phyloP scores from a whole-genome alignment of 2,113 vertebrate species.

The Cryptotis parvus region DNA sequence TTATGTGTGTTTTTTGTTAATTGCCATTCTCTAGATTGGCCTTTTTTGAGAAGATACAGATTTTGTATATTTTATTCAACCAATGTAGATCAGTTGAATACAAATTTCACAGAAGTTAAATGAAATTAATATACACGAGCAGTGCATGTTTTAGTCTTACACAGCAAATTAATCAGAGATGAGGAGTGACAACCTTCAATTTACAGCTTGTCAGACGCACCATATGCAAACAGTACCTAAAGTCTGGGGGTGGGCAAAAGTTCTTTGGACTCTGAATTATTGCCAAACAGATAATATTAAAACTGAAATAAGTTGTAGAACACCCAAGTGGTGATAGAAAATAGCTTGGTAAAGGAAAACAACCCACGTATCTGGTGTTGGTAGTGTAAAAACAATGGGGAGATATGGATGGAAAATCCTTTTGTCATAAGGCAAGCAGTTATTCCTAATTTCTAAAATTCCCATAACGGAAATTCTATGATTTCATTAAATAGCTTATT shows the following conservation, averaged over 20 bases:
- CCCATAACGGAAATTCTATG: not conserved
- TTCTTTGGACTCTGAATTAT: not conserved
- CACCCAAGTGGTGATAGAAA: not conserved
- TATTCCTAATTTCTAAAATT: not conserved
- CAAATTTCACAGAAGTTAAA: not conserved
- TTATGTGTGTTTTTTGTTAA: not conserved
- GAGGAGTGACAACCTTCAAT: no score
- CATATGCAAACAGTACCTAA: not conserved
- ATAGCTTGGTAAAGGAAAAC: not conserved
- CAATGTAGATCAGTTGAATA: not conserved
- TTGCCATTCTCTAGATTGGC: not conserved
- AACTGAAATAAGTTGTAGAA: not conserved
- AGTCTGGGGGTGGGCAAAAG: not conserved
- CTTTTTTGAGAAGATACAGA: not conserved
- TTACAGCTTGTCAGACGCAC: not conserved
- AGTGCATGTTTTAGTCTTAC: not conserved
- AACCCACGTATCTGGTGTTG: not conserved
- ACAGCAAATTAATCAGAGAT: no score
- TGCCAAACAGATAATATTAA: not conserved
- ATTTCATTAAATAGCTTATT: not conserved
- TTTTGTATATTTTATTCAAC: not conserved
- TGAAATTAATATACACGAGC: not conserved
- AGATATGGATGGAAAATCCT: not conserved
- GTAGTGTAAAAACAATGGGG: not conserved
- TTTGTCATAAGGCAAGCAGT: not conserved